These are phyloP conservation scores for Dynastes maya DNA, from an alignment of 2,888 invertebrate species.

Conservation along the genomic window DNA sequence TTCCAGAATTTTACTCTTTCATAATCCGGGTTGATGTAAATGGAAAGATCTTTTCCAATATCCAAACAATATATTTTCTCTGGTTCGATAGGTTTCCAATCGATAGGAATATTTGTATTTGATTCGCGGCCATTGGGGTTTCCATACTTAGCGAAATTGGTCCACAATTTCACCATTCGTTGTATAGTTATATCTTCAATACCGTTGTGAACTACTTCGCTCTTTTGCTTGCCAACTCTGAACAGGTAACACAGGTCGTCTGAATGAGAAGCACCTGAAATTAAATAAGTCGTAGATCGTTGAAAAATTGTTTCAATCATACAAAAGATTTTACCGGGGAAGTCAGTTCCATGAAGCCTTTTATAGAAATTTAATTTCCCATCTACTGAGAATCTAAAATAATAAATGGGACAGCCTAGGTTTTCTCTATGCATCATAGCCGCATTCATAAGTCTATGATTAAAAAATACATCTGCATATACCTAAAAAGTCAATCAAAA, in stretches of 20 bases:
- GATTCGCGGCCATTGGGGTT: conserved; percentile 52
- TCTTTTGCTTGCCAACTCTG: conserved; percentile 49
- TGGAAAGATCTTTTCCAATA: conserved; percentile 53
- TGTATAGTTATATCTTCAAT: conserved; percentile 59
- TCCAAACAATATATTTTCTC: conserved; percentile 55
- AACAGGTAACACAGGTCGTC: conserved; percentile 61
- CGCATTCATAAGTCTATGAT: conserved; percentile 58
- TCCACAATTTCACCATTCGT: conserved; percentile 61
- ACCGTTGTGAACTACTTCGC: conserved; percentile 57
- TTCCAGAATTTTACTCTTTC: conserved; percentile 59
- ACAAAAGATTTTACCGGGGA: conserved; percentile 57
- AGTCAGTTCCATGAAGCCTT: conserved; percentile 55
- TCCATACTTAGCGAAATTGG: conserved; percentile 61
- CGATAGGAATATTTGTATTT: conserved; percentile 52
- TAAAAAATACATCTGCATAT: conserved; percentile 64
- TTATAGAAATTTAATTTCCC: conserved; percentile 58
- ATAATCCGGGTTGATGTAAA: conserved; percentile 53
- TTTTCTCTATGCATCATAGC: conserved; percentile 59
- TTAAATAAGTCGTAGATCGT: neutral
- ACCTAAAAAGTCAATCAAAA: conserved; percentile 60
- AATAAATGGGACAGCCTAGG: conserved; percentile 61
- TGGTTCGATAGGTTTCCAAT: conserved; percentile 56
- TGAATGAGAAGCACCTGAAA: conserved; percentile 58
- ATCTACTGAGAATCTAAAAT: conserved; percentile 62
- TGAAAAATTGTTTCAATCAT: neutral